A percentile compares a stretch with the other conserved stretches of the same genome.
Evolutionary conservation across 2,113 vertebrate species (phyloP).

Genomic region (Macrotus californicus): DNA sequence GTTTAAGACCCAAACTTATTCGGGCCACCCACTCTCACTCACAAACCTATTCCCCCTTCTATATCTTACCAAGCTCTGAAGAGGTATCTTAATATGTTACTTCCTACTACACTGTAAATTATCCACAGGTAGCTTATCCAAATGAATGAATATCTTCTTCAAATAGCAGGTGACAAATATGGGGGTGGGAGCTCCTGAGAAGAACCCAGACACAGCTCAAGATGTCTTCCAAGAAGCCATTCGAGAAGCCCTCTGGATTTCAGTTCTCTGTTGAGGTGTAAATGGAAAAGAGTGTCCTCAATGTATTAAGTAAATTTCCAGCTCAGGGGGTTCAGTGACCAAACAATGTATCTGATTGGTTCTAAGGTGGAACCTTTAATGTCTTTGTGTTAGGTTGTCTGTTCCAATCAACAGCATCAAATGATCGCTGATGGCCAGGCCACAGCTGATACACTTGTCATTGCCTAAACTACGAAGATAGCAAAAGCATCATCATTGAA

Average conservation of each 20-base stretch:
- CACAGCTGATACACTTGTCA: not conserved
- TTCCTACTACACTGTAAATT: not conserved
- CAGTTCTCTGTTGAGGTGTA: not conserved
- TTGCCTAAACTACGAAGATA: not conserved
- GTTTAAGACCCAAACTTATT: not conserved
- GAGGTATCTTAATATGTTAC: not conserved
- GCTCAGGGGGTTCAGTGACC: not conserved
- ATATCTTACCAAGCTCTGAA: not conserved
- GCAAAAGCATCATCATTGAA: not conserved
- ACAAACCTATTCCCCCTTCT: not conserved
- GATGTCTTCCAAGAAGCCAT: not conserved
- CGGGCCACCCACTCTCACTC: not conserved
- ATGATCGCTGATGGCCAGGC: not conserved
- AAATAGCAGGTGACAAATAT: not conserved
- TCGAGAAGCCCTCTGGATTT: not conserved
- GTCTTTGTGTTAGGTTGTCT: not conserved
- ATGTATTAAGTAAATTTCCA: not conserved
- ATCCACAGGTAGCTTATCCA: not conserved
- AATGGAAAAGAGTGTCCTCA: not conserved
- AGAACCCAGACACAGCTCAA: not conserved
- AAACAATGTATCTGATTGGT: not conserved
- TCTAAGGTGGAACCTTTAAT: not conserved
- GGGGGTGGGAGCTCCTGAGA: not conserved
- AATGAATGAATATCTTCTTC: not conserved
- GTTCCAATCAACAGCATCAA: not conserved